Evolutionary conservation across 2,888 invertebrate species (phyloP).

Genomic region (Folsomia manolachei): DNA sequence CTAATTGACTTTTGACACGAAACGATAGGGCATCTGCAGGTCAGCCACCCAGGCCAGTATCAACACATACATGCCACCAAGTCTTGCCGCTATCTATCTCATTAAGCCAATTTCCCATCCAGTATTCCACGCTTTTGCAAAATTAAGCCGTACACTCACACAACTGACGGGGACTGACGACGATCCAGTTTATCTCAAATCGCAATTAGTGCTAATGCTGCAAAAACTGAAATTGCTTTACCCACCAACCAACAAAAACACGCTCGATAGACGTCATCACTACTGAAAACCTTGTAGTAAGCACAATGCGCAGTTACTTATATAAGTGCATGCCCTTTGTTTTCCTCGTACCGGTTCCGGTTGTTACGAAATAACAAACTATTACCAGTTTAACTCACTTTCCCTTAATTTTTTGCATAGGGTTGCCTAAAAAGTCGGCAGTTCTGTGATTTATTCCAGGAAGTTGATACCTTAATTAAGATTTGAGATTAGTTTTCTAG

Average conservation of each 20-base stretch:
- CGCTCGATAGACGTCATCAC: no score
- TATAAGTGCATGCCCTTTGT: background rate
- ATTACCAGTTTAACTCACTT: background rate
- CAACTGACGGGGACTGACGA: no score
- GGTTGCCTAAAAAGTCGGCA: no score
- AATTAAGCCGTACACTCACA: background rate
- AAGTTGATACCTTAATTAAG: background rate
- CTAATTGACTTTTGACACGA: constrained; percentile 8
- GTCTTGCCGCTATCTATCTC: no score
- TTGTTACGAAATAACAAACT: background rate
- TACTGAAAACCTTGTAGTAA: no score
- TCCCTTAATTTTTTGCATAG: background rate
- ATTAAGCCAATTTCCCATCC: background rate
- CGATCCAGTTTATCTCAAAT: background rate
- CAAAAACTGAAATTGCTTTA: background rate
- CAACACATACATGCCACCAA: background rate
- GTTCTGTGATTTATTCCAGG: background rate
- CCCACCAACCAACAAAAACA: background rate
- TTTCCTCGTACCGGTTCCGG: background rate
- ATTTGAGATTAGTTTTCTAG: background rate
- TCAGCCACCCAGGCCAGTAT: background rate
- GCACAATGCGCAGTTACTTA: no score
- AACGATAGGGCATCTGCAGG: background rate
- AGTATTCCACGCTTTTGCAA: background rate
- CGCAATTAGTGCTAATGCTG: background rate